Base-by-base conservation (phyloP, 2,113 vertebrate genomes). In the Orientallactaga bullata region DNA sequence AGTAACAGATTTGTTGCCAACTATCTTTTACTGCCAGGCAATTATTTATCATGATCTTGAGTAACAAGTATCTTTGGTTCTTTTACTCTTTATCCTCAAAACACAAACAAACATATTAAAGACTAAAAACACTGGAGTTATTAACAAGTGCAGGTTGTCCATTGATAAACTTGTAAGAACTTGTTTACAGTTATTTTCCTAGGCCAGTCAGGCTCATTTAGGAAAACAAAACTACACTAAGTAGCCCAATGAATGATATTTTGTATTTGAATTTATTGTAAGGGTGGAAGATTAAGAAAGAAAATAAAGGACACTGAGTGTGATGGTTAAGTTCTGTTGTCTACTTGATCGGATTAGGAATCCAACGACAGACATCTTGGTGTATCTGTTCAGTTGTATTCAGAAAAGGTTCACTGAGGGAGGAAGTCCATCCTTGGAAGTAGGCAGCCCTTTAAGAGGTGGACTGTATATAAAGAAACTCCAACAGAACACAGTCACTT, bases 21-120 rank as follows among this genome's bases (percentile, higher is more conserved):
- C 39, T 87, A 3, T 73, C 18, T 88, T 91, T 88, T 65, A 83
- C 20, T 89, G 21, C 16, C 85, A 88, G 74, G 1, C 68, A 90
- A 51, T 76, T 81, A 88, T 72, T 95, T 83, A 26, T 51, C 17
- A 85, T 90, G 81, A 63, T 92, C 73, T 95, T 93, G 79, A 85
- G 2, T 77, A 68, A 39, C 42, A 71, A 26, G 2, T 42, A 10
- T 88, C 79, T 90, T 90, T 92, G 21, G 16, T 96, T 84, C 24
- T 89, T 93, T 66, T 42, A 69, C 12, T 93, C 35, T 79, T 85
- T 77, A 37, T 47, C 21, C 68, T 94, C 11, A 87, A 80, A 93
- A 42, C 3, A 73, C 73, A 73, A 91, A 69, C 12, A 87, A 91
- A n/a, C 20, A 47, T 68, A 42, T 83, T 71, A 15, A 79, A 92